phyloP scores from a whole-genome alignment of 2,888 invertebrate species.

The Nemoura dubitans region DNA sequence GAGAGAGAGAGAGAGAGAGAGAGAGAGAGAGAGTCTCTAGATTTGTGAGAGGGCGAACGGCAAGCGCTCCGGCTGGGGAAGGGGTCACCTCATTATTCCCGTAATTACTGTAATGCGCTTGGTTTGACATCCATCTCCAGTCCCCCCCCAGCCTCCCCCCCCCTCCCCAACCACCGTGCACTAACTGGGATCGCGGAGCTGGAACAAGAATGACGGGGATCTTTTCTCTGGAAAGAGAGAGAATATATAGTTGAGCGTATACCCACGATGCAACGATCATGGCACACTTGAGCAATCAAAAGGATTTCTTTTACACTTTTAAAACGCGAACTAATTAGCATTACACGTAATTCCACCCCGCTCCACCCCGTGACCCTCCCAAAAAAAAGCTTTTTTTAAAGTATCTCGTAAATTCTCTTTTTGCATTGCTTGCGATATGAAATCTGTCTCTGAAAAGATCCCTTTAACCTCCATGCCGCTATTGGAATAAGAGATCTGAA shows the following conservation, averaged over 20 bases:
- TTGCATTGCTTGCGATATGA: too few species aligned
- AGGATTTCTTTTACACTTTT: neutral
- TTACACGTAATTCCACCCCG: neutral
- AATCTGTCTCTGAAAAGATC: too few species aligned
- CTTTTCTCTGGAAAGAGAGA: neutral
- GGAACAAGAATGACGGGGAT: neutral
- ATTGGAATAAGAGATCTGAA: too few species aligned
- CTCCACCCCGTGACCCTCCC: too few species aligned
- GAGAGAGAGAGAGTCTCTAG: neutral
- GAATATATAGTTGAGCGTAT: neutral
- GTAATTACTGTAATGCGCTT: constrained; percentile 41
- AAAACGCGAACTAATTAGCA: neutral
- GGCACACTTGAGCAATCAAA: neutral
- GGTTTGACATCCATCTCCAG: constrained; percentile 31
- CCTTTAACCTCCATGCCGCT: too few species aligned
- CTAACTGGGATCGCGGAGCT: neutral
- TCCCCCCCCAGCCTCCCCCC: neutral
- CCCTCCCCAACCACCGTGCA: neutral
- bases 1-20: neutral
- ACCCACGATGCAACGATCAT: neutral
- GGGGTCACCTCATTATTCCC: constrained; percentile 38
- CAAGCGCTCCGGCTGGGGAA: neutral
- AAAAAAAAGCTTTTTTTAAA: too few species aligned
- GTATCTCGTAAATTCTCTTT: too few species aligned
- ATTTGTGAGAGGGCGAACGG: too few species aligned